These are phyloP conservation scores for Gryllus bimaculatus DNA, from an alignment of 1,140 invertebrate species.

Conservation along the genomic window DNA sequence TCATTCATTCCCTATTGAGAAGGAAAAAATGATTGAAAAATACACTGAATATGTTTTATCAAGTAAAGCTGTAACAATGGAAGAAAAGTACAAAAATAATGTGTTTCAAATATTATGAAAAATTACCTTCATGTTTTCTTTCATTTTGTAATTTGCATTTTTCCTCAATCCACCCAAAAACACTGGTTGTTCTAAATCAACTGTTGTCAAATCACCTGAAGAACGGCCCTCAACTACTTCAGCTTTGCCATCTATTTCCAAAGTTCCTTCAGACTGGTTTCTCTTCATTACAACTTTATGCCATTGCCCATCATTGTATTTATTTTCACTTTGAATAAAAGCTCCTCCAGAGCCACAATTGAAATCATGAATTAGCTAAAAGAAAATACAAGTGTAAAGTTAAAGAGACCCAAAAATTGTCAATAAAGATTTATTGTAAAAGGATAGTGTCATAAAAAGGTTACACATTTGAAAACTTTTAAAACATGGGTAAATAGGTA, in stretches of 20 bases:
- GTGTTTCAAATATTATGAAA: neutral
- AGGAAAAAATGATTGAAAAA: constrained; percentile 11
- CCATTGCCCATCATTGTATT: constrained; percentile 79
- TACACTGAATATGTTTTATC: neutral
- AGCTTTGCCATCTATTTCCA: constrained; percentile 55
- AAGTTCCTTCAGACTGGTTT: constrained; percentile 43
- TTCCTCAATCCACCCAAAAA: constrained; percentile 64
- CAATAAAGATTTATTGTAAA: too few species aligned
- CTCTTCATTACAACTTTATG: constrained; percentile 61
- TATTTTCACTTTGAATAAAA: constrained; percentile 39
- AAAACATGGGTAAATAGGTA: neutral
- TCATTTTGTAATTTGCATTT: constrained; percentile 16
- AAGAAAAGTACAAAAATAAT: neutral
- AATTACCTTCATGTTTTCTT: constrained; percentile 9
- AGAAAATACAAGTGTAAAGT: neutral
- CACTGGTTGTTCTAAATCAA: constrained; percentile 59
- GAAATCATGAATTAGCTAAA: constrained; percentile 55
- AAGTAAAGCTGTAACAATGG: neutral
- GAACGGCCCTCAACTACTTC: constrained; percentile 44
- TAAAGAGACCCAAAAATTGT: too few species aligned
- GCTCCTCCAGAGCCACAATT: constrained; percentile 62
- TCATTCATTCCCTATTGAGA: constrained; percentile 41
- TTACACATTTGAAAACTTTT: too few species aligned
- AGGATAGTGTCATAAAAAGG: neutral
- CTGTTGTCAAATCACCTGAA: constrained; percentile 40